phyloP scores from a whole-genome alignment of 2,888 invertebrate species.

The Pteria penguin region DNA sequence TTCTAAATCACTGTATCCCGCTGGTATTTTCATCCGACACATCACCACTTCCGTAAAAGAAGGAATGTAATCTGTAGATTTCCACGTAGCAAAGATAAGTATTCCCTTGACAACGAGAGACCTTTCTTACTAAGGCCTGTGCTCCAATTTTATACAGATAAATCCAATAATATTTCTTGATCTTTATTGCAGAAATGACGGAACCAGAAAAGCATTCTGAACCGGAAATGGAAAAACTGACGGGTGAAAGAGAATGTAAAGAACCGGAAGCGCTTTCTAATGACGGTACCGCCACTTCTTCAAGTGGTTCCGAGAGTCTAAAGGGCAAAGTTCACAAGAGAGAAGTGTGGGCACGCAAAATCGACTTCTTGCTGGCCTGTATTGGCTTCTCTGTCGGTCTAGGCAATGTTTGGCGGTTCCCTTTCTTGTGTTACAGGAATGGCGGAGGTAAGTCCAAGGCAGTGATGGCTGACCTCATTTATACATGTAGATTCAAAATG shows the following conservation, averaged over 20 bases:
- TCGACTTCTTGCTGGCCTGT: slow-evolving; percentile 71
- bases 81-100: too few relatives aligned
- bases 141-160: too few relatives aligned
- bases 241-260: not conserved
- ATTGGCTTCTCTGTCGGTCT: slow-evolving; percentile 66
- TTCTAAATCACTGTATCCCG: too few relatives aligned
- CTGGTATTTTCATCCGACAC: too few relatives aligned
- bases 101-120: too few relatives aligned
- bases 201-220: slow-evolving; percentile 24
- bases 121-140: too few relatives aligned
- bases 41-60: too few relatives aligned
- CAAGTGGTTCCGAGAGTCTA: slow-evolving; percentile 42
- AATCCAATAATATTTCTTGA: too few relatives aligned
- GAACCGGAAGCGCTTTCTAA: slow-evolving; percentile 38
- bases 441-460: slow-evolving; percentile 72
- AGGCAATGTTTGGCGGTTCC: slow-evolving; percentile 83
- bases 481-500: too few relatives aligned
- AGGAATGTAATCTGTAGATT: too few relatives aligned
- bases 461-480: too few relatives aligned
- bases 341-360: slow-evolving; percentile 68
- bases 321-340: slow-evolving; percentile 58
- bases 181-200: not conserved
- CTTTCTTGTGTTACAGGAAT: slow-evolving; percentile 80
- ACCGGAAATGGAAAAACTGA: slow-evolving; percentile 35
- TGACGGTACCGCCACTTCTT: slow-evolving; percentile 50